Percentiles rank a stretch among this genome's conserved stretches.
Evolutionary conservation across 2,888 invertebrate species (phyloP).

Genomic region (Leucozona laternaria): DNA sequence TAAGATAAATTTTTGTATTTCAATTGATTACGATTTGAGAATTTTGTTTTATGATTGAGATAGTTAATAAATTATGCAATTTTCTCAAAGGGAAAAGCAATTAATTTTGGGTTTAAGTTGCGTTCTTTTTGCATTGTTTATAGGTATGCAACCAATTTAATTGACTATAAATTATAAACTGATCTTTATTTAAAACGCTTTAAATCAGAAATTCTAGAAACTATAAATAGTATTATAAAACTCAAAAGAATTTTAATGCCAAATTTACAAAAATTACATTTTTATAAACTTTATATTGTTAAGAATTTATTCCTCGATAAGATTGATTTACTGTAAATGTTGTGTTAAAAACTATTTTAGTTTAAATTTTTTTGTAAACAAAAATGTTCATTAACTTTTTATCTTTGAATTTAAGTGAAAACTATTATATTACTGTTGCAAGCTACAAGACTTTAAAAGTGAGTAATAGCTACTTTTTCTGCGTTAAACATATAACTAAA

Average conservation of each 20-base stretch:
- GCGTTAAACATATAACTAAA: background rate
- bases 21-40: background rate
- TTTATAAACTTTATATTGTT: background rate
- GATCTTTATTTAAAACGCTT: background rate
- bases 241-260: background rate
- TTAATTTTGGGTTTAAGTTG: background rate
- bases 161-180: background rate
- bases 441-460: background rate
- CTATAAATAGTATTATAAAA: slow-evolving; percentile 2
- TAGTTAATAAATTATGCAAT: slow-evolving; percentile 31
- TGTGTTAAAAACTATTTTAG: background rate
- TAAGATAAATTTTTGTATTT: background rate
- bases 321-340: background rate
- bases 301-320: background rate
- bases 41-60: background rate
- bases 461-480: background rate
- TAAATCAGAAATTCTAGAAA: slow-evolving; percentile 9
- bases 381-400: background rate
- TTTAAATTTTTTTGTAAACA: background rate
- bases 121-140: background rate
- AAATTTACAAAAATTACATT: slow-evolving; percentile 11
- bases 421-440: background rate
- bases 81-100: slow-evolving; percentile 33
- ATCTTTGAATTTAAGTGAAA: background rate
- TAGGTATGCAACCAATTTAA: slow-evolving; percentile 10